These are phyloP conservation scores for Thumatha senex DNA, from an alignment of 2,888 invertebrate species.

Conservation along the genomic window DNA sequence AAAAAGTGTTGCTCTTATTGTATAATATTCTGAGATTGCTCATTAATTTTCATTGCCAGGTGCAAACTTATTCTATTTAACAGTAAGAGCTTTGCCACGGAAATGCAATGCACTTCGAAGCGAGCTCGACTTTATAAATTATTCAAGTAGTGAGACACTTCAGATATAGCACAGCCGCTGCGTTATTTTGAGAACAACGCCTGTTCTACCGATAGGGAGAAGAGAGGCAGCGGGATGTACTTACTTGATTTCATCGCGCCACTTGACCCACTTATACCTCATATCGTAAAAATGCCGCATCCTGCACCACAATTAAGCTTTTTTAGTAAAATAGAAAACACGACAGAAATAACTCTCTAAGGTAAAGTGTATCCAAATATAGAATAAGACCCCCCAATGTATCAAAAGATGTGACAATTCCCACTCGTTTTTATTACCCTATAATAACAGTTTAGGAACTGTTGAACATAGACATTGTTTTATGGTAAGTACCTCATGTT, in stretches of 20 bases:
- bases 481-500: slow-evolving; percentile 33
- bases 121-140: slow-evolving; percentile 75
- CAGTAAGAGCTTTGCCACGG: slow-evolving; percentile 60
- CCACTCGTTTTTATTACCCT: slow-evolving; percentile 24
- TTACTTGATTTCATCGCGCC: slow-evolving; percentile 26
- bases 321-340: neutral
- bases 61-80: slow-evolving; percentile 53
- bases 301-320: neutral
- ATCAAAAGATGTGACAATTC: slow-evolving; percentile 23
- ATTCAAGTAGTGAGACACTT: slow-evolving; percentile 80
- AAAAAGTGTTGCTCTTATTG: no score
- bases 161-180: slow-evolving; percentile 73
- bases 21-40: slow-evolving; percentile 18
- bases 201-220: slow-evolving; percentile 43
- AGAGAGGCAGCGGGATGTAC: slow-evolving; percentile 3
- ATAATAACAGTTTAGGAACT: slow-evolving; percentile 27
- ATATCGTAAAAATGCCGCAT: slow-evolving; percentile 32
- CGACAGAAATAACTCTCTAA: neutral
- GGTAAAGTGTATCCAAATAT: slow-evolving; percentile 5
- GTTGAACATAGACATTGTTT: slow-evolving; percentile 31
- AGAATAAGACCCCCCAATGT: slow-evolving; percentile 8
- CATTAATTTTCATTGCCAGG: slow-evolving; percentile 42
- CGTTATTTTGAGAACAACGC: slow-evolving; percentile 74
- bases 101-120: slow-evolving; percentile 73
- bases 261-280: slow-evolving; percentile 55